Evolutionary conservation across 2,113 vertebrate genomes (phyloP).

Genomic region (Peromyscus californicus): DNA sequence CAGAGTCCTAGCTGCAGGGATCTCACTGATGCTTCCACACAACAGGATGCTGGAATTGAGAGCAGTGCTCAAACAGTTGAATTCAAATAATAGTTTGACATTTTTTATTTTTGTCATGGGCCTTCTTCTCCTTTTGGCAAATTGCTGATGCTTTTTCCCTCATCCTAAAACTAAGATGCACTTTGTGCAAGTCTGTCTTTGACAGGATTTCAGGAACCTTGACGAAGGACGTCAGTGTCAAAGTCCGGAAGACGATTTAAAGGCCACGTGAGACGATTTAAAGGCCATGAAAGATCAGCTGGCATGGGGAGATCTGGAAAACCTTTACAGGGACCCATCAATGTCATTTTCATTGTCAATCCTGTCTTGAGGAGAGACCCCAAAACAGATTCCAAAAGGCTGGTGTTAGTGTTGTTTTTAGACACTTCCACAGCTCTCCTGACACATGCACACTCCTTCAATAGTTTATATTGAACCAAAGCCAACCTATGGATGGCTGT

Average conservation of each 20-base stretch:
- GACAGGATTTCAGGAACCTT: neutral
- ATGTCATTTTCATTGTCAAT: neutral
- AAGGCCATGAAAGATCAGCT: neutral
- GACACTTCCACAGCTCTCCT: neutral
- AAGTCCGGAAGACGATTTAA: neutral
- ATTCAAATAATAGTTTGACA: neutral
- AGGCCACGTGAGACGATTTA: neutral
- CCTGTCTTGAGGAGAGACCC: neutral
- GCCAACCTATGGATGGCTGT: neutral
- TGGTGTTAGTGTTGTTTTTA: neutral
- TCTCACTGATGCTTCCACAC: fast-evolving
- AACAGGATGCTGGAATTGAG: neutral
- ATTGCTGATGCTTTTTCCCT: neutral
- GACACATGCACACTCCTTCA: neutral
- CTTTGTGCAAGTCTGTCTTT: neutral
- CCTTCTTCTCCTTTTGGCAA: neutral
- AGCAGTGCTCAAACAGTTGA: neutral
- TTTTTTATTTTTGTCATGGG: neutral
- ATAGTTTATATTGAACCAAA: neutral
- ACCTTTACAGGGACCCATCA: neutral
- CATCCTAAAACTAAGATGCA: neutral
- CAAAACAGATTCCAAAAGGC: neutral
- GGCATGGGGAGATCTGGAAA: neutral
- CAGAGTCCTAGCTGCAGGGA: too few species aligned
- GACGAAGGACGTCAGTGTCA: neutral